Conservation (phyloP, 1,140 invertebrate genomes). For the Cryptotermes secundus region DNA sequence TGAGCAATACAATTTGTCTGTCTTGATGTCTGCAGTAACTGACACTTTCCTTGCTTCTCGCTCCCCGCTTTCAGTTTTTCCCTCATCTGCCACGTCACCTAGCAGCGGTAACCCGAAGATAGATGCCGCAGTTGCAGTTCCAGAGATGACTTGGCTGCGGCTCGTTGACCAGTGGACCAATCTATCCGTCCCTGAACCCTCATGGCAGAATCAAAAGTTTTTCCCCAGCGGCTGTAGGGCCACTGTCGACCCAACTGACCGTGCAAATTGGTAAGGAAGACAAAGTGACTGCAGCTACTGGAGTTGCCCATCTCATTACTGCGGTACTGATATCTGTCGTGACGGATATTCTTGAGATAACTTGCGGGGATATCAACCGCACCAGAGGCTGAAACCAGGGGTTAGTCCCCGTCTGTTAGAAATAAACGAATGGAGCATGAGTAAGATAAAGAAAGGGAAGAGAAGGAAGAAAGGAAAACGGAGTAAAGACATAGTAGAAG, state of each 20-base stretch:
- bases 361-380: too few relatives aligned
- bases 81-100: neutral
- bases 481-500: too few relatives aligned
- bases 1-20: conserved; percentile 19
- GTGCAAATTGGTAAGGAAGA: neutral
- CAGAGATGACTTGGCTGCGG: neutral
- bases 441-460: too few relatives aligned
- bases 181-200: neutral
- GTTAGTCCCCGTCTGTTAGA: too few relatives aligned
- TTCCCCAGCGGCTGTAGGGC: neutral
- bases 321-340: too few relatives aligned
- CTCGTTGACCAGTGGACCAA: neutral
- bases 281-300: neutral
- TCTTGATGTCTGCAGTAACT: conserved; percentile 5
- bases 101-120: neutral
- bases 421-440: too few relatives aligned
- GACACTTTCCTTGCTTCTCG: neutral
- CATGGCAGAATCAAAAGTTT: neutral
- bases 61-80: neutral
- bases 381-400: too few relatives aligned
- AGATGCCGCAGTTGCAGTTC: neutral
- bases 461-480: too few relatives aligned
- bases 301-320: too few relatives aligned
- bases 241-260: neutral
- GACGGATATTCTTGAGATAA: too few relatives aligned